phyloP scores from a whole-genome alignment of 1,140 invertebrate genomes.

The Leptonema lineaticorne region DNA sequence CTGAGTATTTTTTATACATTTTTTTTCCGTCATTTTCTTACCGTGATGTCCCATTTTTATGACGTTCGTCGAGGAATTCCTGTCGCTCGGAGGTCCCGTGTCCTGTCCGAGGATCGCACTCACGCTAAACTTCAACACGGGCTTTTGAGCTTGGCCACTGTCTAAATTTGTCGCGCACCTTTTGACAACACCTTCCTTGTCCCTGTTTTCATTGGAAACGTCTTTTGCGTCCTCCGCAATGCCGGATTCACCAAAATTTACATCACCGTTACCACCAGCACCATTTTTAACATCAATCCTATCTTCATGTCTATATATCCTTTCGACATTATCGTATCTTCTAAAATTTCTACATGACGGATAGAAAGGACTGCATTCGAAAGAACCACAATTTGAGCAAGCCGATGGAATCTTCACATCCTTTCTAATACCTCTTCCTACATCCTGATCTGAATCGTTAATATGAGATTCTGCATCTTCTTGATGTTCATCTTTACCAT shows the following conservation, averaged over 20 bases:
- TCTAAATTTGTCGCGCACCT: constrained; percentile 47
- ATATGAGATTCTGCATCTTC: constrained; percentile 47
- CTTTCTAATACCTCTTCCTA: constrained; percentile 48
- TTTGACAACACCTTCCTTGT: constrained; percentile 42
- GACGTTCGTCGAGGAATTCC: constrained; percentile 73
- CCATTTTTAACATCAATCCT: constrained; percentile 20
- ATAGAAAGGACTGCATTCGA: constrained; percentile 39
- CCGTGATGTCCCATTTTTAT: constrained; percentile 37
- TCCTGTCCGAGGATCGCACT: constrained; percentile 84
- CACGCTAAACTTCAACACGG: constrained; percentile 89
- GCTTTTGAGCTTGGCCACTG: constrained; percentile 58
- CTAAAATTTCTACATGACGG: constrained; percentile 34
- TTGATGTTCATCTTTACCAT: constrained; percentile 45
- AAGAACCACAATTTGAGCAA: constrained; percentile 38
- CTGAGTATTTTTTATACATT: neutral
- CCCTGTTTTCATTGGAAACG: constrained; percentile 44
- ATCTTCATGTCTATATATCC: constrained; percentile 44
- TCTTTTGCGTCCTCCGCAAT: constrained; percentile 40
- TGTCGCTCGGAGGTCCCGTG: constrained; percentile 76
- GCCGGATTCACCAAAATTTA: constrained; percentile 22
- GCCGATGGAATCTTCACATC: constrained; percentile 45
- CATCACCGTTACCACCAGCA: neutral
- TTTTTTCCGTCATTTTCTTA: constrained; percentile 12
- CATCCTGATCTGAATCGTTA: constrained; percentile 50
- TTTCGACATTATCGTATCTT: constrained; percentile 42